A percentile compares a stretch with the other conserved stretches of the same genome.
Conservation (phyloP, 2,888 invertebrate species). For the Microctonus hyperodae region DNA sequence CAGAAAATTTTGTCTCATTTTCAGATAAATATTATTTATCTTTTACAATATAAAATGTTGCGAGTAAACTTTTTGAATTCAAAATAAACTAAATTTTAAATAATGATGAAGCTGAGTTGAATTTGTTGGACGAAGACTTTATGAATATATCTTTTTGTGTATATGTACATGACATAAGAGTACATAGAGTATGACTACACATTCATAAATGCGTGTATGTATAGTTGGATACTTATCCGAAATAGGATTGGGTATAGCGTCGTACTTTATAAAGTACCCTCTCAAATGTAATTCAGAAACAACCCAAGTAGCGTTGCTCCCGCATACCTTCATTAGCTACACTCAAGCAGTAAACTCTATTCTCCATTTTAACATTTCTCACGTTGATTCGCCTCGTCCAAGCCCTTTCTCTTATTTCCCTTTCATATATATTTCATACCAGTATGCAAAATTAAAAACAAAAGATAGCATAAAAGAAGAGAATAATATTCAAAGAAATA, state of each 20-base stretch:
- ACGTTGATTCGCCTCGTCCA: background rate
- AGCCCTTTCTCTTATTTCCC: background rate
- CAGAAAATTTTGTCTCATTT: too few relatives aligned
- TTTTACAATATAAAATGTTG: slow-evolving; percentile 27
- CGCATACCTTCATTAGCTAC: slow-evolving; percentile 12
- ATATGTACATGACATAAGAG: slow-evolving; percentile 10
- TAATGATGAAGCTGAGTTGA: background rate
- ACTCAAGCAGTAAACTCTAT: background rate
- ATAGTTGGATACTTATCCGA: slow-evolving; percentile 37
- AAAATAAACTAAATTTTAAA: slow-evolving; percentile 8
- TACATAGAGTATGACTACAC: too few relatives aligned
- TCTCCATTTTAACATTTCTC: slow-evolving; percentile 5
- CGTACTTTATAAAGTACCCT: slow-evolving; percentile 32
- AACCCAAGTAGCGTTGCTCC: slow-evolving; percentile 11
- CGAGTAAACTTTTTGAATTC: slow-evolving; percentile 39
- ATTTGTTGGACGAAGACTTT: slow-evolving; percentile 1
- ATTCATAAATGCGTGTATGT: background rate
- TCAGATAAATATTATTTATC: slow-evolving; percentile 37
- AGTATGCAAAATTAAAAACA: background rate
- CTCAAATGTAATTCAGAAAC: slow-evolving; percentile 19
- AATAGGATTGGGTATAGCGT: slow-evolving; percentile 37
- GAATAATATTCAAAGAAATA: too few relatives aligned
- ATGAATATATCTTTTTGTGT: background rate
- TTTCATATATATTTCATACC: background rate
- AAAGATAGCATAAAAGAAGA: background rate